Base-by-base conservation (phyloP, 2,888 invertebrate species). In the Habrosyne pyritoides region DNA sequence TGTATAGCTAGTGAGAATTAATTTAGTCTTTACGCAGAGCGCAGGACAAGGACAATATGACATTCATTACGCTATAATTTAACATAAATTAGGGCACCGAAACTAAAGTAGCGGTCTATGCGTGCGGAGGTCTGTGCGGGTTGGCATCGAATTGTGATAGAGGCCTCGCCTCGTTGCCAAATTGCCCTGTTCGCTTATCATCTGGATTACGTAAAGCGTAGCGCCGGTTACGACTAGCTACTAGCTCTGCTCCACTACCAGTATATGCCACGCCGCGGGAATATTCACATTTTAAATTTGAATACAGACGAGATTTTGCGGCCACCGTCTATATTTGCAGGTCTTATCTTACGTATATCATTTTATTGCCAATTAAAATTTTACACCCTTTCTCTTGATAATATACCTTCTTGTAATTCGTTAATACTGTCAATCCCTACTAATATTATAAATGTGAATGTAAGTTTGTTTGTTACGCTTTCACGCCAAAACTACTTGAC, bases 131-230 rank as follows among this genome's bases (percentile, higher is more conserved):
- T 74, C 67, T 64, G 67, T 69, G 77, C 69, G 77, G 83, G 82
- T 84, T 89, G 91, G 90, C 90, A 88, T 82, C 81, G 77, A 75
- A 75, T 72, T 72, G 81, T 81, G 84, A 87, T 84, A 80, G 82
- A 84, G 80, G 62, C 76, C 67, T 55, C 63, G 77, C 68, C 66
- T 65, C 69, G 79, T 67, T 91, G 91, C 91, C 91, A 91, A 91
- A 91, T 91, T 84, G 86, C 86, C 85, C 76, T 70, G 81, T 84
- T 72, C 86, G 86, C 86, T 87, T 91, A 91, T 90, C 89, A 86
- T 84, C 79, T 79, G 83, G 87, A 86, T 89, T 86, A 91, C 79
- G 70, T 81, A 73, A 63, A 75, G 73, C 67, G 66, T 68, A 59
- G 61, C 66, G 64, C 66, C 18, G 42, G 42, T 66, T 50, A 50